These are phyloP conservation scores for Pelvicachromis taeniatus DNA, from an alignment of 2,113 vertebrate species.

Conservation along the genomic window DNA sequence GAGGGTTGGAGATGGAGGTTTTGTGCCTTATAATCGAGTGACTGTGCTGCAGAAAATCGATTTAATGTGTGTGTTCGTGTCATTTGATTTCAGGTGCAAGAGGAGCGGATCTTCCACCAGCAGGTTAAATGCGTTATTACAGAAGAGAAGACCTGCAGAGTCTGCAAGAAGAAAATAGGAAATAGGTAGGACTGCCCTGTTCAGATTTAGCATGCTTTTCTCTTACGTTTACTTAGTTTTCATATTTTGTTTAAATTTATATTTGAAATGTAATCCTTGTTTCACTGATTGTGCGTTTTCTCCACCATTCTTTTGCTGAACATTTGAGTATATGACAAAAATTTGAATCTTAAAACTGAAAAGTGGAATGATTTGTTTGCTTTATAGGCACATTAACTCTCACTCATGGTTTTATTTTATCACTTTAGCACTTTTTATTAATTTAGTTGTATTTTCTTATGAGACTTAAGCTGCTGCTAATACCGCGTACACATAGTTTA, in stretches of 20 bases:
- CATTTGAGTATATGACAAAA: not conserved
- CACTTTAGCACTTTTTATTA: not conserved
- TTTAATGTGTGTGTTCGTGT: not conserved
- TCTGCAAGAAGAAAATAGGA: constrained; percentile 98
- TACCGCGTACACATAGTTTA: not conserved
- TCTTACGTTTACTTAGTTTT: not conserved
- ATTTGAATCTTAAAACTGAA: not conserved
- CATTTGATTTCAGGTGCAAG: constrained; percentile 81
- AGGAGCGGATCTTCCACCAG: constrained; percentile 95
- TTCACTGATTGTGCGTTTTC: not conserved
- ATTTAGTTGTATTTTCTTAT: not conserved
- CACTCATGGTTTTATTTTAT: not conserved
- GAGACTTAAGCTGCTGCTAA: not conserved
- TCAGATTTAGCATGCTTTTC: not conserved
- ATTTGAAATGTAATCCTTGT: not conserved
- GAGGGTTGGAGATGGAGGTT: fast-evolving
- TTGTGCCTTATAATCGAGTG: not conserved
- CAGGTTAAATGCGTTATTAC: constrained; percentile 98
- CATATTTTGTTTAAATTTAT: not conserved
- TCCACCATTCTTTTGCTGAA: not conserved
- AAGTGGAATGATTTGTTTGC: not conserved
- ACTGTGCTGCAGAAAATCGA: not conserved
- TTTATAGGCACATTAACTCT: not conserved
- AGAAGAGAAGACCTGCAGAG: constrained; percentile 95
- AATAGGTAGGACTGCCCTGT: constrained; percentile 80